A percentile compares a stretch with the other conserved stretches of the same genome.
Conservation (phyloP, 1,140 invertebrate genomes). For the Drosophila kurseongensis region DNA sequence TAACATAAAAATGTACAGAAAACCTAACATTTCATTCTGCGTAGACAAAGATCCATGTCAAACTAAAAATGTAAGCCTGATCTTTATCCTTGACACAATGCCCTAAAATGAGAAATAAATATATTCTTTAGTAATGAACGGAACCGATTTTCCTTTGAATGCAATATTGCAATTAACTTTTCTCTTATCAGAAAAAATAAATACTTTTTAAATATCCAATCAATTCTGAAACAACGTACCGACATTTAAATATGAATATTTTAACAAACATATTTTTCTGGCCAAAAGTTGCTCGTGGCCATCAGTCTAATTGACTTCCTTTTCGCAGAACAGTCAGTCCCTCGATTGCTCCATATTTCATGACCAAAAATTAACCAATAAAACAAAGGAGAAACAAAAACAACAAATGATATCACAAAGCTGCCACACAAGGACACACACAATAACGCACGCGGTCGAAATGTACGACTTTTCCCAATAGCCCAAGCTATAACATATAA, state of each 20-base stretch:
- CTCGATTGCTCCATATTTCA: conserved; percentile 53
- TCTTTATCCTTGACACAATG: neutral
- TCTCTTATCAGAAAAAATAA: neutral
- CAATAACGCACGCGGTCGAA: conserved; percentile 35
- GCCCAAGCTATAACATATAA: conserved; percentile 59
- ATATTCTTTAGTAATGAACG: neutral
- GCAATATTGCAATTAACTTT: neutral
- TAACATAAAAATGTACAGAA: no score
- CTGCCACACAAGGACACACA: conserved; percentile 35
- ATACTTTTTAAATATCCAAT: conserved; percentile 17
- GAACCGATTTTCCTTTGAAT: neutral
- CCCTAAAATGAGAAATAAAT: neutral
- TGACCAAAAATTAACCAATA: conserved; percentile 69
- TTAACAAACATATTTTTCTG: conserved; percentile 11
- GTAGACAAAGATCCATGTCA: no score
- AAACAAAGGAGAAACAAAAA: conserved; percentile 49
- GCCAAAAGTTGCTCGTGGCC: conserved; percentile 4
- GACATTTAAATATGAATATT: conserved; percentile 32
- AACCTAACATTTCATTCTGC: no score
- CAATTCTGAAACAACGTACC: conserved; percentile 10
- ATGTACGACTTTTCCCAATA: conserved; percentile 68
- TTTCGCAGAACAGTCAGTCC: conserved; percentile 15
- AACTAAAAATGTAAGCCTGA: no score
- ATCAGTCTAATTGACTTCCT: conserved; percentile 52
- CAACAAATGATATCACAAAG: conserved; percentile 49